Evolutionary conservation across 2,113 vertebrate species (phyloP), one percentile per base, ranked within the genome.

Genomic region (Apaloderma vittatum): DNA sequence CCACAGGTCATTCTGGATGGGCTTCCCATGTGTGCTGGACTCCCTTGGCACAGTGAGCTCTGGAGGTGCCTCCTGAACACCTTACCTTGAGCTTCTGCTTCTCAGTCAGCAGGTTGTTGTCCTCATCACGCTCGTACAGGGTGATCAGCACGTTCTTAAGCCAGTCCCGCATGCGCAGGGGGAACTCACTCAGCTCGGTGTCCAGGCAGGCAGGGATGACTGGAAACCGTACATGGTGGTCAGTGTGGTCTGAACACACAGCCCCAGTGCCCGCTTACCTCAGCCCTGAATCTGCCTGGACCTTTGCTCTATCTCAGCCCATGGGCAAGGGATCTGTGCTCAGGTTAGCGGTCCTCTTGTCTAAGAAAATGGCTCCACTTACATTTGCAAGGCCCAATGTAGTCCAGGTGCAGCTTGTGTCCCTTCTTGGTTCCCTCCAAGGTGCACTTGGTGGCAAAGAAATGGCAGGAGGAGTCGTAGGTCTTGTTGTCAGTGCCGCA

Each of bases 361-460:
- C 61, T 36, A n/a, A 62, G 32, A 23, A 22, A 45, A 16, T 5
- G 18, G 34, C 26, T 13, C 32, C 30, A 92, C 99, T 99, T 97
- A 99, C 99, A 97, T 99, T 99, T 99, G 98, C 99, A 99, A 88
- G 99, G 98, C 73, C 99, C 99, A 11, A 99, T 99, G 98, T 99
- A 99, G 98, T 99, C 99, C 76, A 99, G 98, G 97, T 99, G 99
- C 97, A 99, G 99, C 91, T 99, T 99, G 98, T 99, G 99, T 67
- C 99, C 99, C 97, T 99, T 99, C 98, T 99, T 99, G 97, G 99
- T 99, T 95, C 99, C 99, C 97, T 99, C 99, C 98, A 99, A 97
- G 83, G 99, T 95, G 93, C 99, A 99, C 96, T 99, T 99, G 97
- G 99, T 99, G 97, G 99, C 99, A 86, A 99, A 99, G 98, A 99